phyloP scores from a whole-genome alignment of 2,797 vertebrate species.

The Phylloscopus collybita region DNA sequence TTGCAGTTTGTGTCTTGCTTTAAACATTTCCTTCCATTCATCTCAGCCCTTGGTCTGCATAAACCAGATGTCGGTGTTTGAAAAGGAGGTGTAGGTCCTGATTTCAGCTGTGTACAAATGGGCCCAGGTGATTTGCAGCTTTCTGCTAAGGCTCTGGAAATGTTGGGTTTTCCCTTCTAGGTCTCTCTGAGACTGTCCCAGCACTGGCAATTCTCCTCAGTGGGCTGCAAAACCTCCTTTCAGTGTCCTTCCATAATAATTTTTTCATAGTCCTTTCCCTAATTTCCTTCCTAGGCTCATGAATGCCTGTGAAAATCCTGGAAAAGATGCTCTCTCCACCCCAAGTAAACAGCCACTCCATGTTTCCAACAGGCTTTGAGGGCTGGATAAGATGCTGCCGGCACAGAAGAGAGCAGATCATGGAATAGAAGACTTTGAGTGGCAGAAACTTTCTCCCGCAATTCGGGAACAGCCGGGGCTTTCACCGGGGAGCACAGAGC shows the following conservation, averaged over 20 bases:
- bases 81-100: background rate
- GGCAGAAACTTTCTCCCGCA: background rate
- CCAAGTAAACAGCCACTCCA: background rate
- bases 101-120: background rate
- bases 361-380: background rate
- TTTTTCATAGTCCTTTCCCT: background rate
- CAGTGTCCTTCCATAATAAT: background rate
- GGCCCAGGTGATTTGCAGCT: background rate
- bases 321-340: background rate
- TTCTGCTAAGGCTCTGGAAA: background rate
- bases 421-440: background rate
- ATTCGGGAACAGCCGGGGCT: background rate
- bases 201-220: background rate
- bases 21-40: constrained; percentile 6
- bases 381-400: background rate
- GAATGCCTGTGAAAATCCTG: background rate
- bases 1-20: background rate
- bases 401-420: background rate
- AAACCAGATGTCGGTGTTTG: background rate
- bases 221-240: background rate
- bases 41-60: background rate
- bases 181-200: background rate
- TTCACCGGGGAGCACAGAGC: background rate
- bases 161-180: background rate
- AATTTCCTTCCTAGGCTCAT: background rate